Evolutionary conservation across 2,888 invertebrate genomes (phyloP), one percentile per base, ranked within the genome.

Genomic region (Platycheirus albimanus): DNA sequence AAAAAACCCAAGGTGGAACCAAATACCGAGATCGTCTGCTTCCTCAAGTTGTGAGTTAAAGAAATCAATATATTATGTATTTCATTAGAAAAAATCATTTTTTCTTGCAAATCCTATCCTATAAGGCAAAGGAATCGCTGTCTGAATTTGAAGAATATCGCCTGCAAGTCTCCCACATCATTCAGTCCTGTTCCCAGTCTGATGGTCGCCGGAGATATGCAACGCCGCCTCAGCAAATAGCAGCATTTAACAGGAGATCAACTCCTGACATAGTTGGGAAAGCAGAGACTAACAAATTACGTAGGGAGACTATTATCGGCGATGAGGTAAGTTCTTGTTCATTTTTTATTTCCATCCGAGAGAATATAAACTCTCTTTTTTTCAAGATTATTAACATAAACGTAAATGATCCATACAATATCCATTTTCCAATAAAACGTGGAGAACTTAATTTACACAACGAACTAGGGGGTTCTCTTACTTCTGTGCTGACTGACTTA

Each of bases 191-290:
- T 86, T 92, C 96, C 61, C 96, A 96, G 88, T 95, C 96, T 0
- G 95, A 96, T 87, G 97, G 97, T 0, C 93, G 95, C 0, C 91
- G 96, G 70, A 92, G 96, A 28, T 92, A 96, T 86, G 96, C 96
- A 0, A 97, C 97, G 0, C 96, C 97, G 0, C 96, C 97, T 0
- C 96, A 97, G 87, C 97, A 97, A 91, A 96, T 97, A 63, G 95
- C 97, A 0, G 96, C 96, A 0, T 96, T 96, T 87, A 98, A 98
- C 90, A 93, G 96, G 45, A 92, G 96, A 78, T 95, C 96, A 0
- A 91, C 93, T 43, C 95, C 96, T 0, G 96, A 96, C 89, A 91
- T 92, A 47, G 91, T 93, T 91, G 7, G 92, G 92, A 3, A 93
- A 92, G 1, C 69, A 13, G 92, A 92, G 41, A 93, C 93, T 0